Evolutionary conservation across 1,140 invertebrate genomes (phyloP).

Genomic region (Ceratina australensis): DNA sequence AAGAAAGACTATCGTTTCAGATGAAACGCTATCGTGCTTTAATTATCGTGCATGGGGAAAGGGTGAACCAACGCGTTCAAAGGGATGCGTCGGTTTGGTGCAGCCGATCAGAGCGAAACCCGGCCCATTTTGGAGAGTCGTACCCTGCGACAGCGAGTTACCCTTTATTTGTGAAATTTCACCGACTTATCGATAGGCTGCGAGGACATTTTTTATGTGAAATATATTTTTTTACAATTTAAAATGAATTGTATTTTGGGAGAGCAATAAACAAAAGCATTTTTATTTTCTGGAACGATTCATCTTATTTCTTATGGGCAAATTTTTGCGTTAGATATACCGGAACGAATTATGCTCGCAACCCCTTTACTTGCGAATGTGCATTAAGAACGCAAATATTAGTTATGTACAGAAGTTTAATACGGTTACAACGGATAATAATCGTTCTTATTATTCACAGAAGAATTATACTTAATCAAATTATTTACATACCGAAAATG

Average conservation of each 20-base stretch:
- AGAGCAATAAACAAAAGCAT: not conserved
- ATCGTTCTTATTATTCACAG: conserved; percentile 20
- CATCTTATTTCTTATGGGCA: no score
- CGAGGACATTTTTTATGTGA: no score
- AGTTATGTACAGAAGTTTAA: conserved; percentile 60
- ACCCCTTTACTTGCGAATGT: not conserved
- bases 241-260: not conserved
- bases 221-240: no score
- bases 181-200: conserved; percentile 64
- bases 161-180: conserved; percentile 83
- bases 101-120: conserved; percentile 14
- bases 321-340: not conserved
- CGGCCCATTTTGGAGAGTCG: conserved; percentile 80
- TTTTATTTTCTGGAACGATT: not conserved
- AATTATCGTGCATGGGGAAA: conserved; percentile 84
- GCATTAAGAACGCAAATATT: conserved; percentile 11
- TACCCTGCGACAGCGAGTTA: conserved; percentile 78
- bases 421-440: conserved; percentile 41
- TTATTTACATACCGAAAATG: conserved; percentile 65
- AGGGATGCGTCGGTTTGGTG: conserved; percentile 82
- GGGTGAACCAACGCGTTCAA: conserved; percentile 80
- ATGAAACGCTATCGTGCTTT: conserved; percentile 80
- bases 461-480: conserved; percentile 42
- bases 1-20: conserved; percentile 61
- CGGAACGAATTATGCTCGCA: no score